Evolutionary conservation across 2,888 invertebrate genomes (phyloP).

Genomic region (Lasioglossum marginatum): DNA sequence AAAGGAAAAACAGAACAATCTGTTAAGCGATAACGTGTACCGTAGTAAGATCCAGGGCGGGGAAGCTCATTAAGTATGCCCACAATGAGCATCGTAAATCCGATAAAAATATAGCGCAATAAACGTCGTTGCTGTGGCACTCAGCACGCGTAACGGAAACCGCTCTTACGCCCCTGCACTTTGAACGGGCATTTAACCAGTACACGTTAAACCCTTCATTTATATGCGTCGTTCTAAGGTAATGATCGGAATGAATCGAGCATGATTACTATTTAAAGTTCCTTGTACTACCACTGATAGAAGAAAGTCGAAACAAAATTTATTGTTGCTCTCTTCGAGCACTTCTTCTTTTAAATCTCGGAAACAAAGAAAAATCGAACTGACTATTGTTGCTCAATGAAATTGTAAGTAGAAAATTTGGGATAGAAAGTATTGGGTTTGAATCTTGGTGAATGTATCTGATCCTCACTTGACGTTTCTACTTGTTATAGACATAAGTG

Average conservation of each 20-base stretch:
- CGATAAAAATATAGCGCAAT: constrained; percentile 37
- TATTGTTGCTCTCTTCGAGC: neutral
- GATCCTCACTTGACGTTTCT: neutral
- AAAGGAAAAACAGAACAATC: constrained; percentile 1
- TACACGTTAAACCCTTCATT: neutral
- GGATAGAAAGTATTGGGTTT: neutral
- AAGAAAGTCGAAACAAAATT: neutral
- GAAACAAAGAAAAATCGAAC: neutral
- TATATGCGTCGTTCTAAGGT: neutral
- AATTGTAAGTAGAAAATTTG: neutral
- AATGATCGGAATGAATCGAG: neutral
- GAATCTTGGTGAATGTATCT: neutral
- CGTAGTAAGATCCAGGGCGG: neutral
- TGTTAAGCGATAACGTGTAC: neutral
- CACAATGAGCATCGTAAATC: constrained; percentile 30
- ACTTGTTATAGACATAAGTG: neutral
- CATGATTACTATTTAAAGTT: neutral
- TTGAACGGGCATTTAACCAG: neutral
- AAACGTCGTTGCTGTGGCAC: constrained; percentile 25
- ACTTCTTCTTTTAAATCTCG: neutral
- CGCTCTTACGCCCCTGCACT: neutral
- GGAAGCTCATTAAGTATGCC: constrained; percentile 18
- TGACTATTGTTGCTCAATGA: neutral
- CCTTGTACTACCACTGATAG: neutral
- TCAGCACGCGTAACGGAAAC: neutral